These are phyloP conservation scores for Chrysopa pallens DNA, from an alignment of 1,140 invertebrate genomes.

Conservation along the genomic window DNA sequence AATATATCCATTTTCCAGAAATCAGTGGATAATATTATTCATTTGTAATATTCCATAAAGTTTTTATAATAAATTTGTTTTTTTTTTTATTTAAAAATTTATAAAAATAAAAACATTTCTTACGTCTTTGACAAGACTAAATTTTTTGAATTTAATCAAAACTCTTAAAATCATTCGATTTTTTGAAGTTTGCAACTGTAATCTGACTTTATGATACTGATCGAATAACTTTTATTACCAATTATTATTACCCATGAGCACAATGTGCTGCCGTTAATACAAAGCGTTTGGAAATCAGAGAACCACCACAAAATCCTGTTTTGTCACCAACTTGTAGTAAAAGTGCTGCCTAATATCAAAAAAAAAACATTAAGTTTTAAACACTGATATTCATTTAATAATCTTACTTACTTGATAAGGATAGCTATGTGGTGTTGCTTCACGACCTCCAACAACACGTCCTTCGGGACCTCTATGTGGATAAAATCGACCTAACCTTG, in stretches of 20 bases:
- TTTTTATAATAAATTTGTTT: too few species aligned
- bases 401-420: conserved; percentile 21
- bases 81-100: too few species aligned
- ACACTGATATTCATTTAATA: not conserved
- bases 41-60: too few species aligned
- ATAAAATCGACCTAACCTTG: too few species aligned
- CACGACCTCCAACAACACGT: conserved; percentile 19
- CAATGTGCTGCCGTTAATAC: conserved; percentile 49
- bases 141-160: too few species aligned
- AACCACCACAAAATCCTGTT: conserved; percentile 40
- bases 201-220: too few species aligned
- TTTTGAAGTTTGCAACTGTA: too few species aligned
- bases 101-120: too few species aligned
- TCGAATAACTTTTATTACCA: not conserved
- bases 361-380: not conserved
- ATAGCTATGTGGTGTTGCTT: conserved; percentile 17
- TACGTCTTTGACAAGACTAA: too few species aligned
- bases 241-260: conserved; percentile 8
- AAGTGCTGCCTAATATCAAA: not conserved
- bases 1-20: too few species aligned
- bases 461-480: not conserved
- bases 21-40: too few species aligned
- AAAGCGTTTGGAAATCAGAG: conserved; percentile 39
- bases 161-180: too few species aligned
- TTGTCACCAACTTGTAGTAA: conserved; percentile 7